A percentile compares a stretch with the other conserved stretches of the same genome.
Conservation (phyloP, 2,888 invertebrate genomes). For the Gerris lacustris region DNA sequence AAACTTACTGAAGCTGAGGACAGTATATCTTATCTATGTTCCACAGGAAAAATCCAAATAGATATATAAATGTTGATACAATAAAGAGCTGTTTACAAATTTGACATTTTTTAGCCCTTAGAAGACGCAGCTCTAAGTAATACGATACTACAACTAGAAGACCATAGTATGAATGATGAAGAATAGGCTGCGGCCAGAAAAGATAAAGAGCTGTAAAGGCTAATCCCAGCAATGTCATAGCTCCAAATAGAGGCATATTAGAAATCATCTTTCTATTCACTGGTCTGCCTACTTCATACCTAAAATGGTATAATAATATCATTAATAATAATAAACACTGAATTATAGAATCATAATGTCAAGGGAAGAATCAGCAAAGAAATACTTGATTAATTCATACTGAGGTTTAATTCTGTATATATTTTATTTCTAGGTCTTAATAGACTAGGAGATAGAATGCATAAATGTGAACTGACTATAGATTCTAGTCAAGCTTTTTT, state of each 20-base stretch:
- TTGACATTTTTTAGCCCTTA: conserved; percentile 26
- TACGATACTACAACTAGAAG: conserved; percentile 33
- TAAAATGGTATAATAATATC: conserved; percentile 15
- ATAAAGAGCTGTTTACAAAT: conserved; percentile 29
- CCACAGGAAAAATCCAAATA: conserved; percentile 39
- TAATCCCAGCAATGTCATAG: conserved; percentile 25
- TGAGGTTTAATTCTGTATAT: too few relatives aligned
- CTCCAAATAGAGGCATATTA: conserved; percentile 24
- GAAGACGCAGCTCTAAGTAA: conserved; percentile 28
- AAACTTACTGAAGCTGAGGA: conserved; percentile 33
- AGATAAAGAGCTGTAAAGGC: conserved; percentile 29
- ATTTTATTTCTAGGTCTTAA: too few relatives aligned
- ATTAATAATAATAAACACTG: neutral
- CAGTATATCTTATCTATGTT: conserved; percentile 39
- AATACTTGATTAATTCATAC: too few relatives aligned
- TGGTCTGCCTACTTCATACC: conserved; percentile 24
- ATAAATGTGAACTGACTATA: too few relatives aligned
- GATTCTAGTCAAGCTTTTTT: too few relatives aligned
- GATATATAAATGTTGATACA: conserved; percentile 32
- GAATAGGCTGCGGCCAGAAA: conserved; percentile 32
- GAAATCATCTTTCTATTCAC: conserved; percentile 21
- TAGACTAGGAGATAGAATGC: too few relatives aligned
- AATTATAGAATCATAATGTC: too few relatives aligned
- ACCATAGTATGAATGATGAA: conserved; percentile 36
- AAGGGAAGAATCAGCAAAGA: too few relatives aligned